Conservation (phyloP, 2,113 vertebrate genomes). For the Myxocyprinus asiaticus region DNA sequence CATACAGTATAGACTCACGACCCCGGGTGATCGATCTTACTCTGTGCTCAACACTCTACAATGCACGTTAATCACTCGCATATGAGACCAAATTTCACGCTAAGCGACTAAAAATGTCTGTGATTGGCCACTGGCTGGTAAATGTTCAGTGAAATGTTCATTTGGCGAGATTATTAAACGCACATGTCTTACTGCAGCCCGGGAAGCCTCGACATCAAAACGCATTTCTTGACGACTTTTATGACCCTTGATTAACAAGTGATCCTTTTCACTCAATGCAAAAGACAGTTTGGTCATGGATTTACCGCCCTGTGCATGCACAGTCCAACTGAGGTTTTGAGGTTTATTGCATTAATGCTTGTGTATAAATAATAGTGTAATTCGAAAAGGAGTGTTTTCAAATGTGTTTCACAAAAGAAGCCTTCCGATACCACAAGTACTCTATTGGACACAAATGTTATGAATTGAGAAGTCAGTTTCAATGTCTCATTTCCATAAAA, state of each 20-base stretch:
- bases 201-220: conserved; percentile 25
- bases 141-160: too few relatives aligned
- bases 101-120: too few relatives aligned
- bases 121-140: too few relatives aligned
- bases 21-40: background rate
- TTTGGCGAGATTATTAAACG: too few relatives aligned
- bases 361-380: background rate
- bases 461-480: background rate
- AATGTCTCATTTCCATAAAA: conserved; percentile 25
- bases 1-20: too few relatives aligned
- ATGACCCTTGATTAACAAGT: background rate
- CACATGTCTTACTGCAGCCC: background rate
- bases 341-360: conserved; percentile 4
- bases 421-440: background rate
- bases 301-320: background rate
- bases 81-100: too few relatives aligned
- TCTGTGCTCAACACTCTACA: too few relatives aligned
- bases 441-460: conserved; percentile 6
- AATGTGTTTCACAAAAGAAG: background rate
- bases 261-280: background rate
- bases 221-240: background rate
- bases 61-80: too few relatives aligned
- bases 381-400: background rate
- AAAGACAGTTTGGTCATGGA: background rate
- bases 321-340: background rate